Conservation (phyloP, 2,113 vertebrate species). For the Hypomesus transpacificus region DNA sequence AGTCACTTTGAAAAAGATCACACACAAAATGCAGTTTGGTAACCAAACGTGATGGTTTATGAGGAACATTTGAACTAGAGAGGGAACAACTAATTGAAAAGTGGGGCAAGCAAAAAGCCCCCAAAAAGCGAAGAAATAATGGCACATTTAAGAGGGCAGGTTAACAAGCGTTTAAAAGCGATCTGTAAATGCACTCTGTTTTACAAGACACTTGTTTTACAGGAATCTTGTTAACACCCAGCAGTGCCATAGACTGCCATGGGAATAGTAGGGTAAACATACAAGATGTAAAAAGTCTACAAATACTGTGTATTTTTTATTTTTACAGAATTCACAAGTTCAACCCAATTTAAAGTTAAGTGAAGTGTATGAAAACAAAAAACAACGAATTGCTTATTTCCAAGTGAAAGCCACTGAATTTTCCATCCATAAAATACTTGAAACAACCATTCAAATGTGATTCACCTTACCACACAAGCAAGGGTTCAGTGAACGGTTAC, state of each 20-base stretch:
- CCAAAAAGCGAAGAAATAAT: conserved; percentile 15
- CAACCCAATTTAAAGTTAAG: neutral
- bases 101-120: conserved; percentile 26
- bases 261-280: conserved; percentile 1
- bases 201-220: conserved; percentile 46
- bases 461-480: conserved; percentile 26
- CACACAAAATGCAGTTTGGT: conserved; percentile 21
- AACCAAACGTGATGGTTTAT: conserved; percentile 3
- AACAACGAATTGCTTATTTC: neutral
- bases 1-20: conserved; percentile 32
- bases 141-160: conserved; percentile 27
- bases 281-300: neutral
- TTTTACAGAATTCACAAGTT: neutral
- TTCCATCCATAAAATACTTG: neutral
- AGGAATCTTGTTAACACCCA: conserved; percentile 36
- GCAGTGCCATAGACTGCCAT: conserved; percentile 1
- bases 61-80: neutral
- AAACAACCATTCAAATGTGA: conserved; percentile 21
- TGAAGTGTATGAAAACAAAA: neutral
- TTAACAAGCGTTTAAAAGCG: conserved; percentile 39
- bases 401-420: neutral
- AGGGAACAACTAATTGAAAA: neutral
- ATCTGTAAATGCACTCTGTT: conserved; percentile 41
- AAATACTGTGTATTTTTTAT: neutral
- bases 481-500: conserved; percentile 57